phyloP scores from a whole-genome alignment of 2,797 vertebrate species.

The Morelia viridis region DNA sequence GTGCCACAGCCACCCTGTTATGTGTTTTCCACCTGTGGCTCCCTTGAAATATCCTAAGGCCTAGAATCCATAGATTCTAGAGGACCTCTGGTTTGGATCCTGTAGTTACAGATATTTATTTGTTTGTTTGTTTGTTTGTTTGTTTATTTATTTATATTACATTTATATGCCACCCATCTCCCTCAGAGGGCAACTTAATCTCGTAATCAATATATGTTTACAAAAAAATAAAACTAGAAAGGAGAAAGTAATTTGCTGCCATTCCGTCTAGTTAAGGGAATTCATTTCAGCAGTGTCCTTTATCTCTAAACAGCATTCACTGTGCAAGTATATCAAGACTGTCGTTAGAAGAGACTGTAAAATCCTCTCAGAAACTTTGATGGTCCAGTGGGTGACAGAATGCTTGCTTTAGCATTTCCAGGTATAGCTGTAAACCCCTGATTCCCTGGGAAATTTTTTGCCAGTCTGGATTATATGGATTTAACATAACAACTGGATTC shows the following conservation, averaged over 20 bases:
- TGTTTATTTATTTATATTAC: no score
- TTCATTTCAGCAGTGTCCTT: background rate
- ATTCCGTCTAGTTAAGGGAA: background rate
- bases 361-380: background rate
- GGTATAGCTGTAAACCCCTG: background rate
- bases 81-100: background rate
- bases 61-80: background rate
- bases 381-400: background rate
- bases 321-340: background rate
- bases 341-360: background rate
- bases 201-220: constrained; percentile 3
- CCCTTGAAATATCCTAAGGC: background rate
- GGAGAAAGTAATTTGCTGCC: accelerated
- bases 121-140: no score
- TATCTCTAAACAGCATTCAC: background rate
- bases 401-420: background rate
- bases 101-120: background rate
- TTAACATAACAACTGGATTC: background rate
- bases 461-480: background rate
- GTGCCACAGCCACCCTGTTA: background rate
- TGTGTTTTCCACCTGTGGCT: background rate
- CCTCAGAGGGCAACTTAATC: background rate
- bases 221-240: background rate
- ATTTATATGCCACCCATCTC: no score
- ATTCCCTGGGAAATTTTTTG: background rate